phyloP scores from a whole-genome alignment of 2,888 invertebrate species.

The Perithous albicinctus region DNA sequence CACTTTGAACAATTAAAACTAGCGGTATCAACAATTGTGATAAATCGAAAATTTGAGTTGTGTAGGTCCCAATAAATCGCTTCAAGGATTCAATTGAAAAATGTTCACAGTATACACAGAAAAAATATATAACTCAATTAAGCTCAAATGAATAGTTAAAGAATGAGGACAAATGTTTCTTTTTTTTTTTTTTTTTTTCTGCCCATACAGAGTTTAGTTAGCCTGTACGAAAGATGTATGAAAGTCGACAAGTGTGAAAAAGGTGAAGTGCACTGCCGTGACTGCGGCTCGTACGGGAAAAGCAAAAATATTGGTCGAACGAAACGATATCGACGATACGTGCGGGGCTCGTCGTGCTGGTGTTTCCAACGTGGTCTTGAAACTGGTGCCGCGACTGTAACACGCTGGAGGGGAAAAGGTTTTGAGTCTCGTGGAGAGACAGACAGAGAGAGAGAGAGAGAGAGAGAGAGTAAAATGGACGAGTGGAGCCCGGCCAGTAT shows the following conservation, averaged over 20 bases:
- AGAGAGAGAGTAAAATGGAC: constrained; percentile 36
- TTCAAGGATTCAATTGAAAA: constrained; percentile 2
- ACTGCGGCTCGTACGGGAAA: constrained; percentile 32
- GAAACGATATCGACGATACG: constrained; percentile 65
- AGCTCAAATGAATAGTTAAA: too few species aligned
- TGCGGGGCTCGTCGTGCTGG: constrained; percentile 30
- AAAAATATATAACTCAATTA: not conserved
- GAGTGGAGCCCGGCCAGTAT: constrained; percentile 23
- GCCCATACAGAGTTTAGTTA: not conserved
- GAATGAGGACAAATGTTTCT: too few species aligned
- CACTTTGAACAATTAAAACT: constrained; percentile 41
- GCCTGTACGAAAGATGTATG: not conserved
- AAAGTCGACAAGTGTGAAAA: constrained; percentile 50
- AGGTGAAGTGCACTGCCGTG: constrained; percentile 36
- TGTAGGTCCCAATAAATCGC: not conserved
- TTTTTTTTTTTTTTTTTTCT: too few species aligned
- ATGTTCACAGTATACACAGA: not conserved
- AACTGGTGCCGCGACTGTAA: not conserved
- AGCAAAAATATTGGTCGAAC: constrained; percentile 56
- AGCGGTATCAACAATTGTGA: not conserved
- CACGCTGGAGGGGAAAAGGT: constrained; percentile 48
- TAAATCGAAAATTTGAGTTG: not conserved
- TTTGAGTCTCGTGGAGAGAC: constrained; percentile 42
- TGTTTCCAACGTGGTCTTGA: constrained; percentile 43
- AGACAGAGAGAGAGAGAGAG: too few species aligned